These are phyloP conservation scores for Catagonus wagneri DNA, from an alignment of 2,113 vertebrate genomes.

Conservation along the genomic window DNA sequence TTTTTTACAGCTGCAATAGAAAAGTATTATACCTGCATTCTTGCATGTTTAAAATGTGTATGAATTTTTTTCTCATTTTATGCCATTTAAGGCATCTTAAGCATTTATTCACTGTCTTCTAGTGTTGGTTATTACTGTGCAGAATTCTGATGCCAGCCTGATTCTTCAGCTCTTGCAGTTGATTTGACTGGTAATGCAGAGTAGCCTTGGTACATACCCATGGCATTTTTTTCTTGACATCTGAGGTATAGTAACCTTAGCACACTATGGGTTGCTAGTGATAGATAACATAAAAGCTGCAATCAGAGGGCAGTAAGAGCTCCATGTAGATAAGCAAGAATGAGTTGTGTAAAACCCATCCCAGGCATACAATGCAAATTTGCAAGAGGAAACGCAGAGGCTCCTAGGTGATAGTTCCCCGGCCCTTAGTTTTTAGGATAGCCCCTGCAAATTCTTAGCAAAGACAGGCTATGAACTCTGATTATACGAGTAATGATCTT, in stretches of 20 bases:
- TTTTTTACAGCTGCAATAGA: background rate
- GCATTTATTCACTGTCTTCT: background rate
- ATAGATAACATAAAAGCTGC: background rate
- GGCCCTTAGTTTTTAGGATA: background rate
- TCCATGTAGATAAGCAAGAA: background rate
- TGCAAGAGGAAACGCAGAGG: background rate
- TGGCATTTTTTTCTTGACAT: background rate
- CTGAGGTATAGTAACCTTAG: constrained; percentile 4
- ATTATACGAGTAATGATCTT: background rate
- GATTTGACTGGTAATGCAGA: background rate
- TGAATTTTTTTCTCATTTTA: background rate
- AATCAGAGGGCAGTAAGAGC: background rate
- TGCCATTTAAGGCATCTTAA: background rate
- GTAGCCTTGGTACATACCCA: background rate
- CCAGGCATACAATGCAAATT: background rate
- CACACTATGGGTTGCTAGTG: background rate
- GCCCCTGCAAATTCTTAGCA: background rate
- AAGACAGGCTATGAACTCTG: background rate
- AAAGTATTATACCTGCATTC: background rate
- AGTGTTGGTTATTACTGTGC: background rate
- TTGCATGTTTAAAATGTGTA: background rate
- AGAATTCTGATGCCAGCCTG: background rate
- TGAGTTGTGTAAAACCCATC: background rate
- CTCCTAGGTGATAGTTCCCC: background rate
- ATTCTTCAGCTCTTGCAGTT: background rate